A percentile compares a stretch with the other conserved stretches of the same genome.
Evolutionary conservation across 1,140 invertebrate species (phyloP).

Genomic region (Pectinophora gossypiella): DNA sequence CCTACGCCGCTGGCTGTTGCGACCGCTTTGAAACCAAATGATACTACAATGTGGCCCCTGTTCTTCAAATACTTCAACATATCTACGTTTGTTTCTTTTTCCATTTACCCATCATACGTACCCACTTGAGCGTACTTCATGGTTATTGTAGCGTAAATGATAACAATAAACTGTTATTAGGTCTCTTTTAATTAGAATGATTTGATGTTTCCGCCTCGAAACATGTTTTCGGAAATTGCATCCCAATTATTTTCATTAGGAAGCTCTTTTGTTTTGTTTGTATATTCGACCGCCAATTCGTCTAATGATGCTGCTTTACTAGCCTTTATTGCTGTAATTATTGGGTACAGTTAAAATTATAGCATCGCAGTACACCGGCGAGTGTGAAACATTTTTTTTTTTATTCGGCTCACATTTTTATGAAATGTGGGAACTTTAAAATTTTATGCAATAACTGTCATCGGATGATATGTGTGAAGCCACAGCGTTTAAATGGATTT

Average conservation of each 20-base stretch:
- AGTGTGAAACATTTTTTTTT: neutral
- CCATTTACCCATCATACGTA: neutral
- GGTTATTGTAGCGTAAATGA: constrained; percentile 35
- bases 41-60: neutral
- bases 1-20: neutral
- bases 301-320: neutral
- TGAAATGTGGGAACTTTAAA: constrained; percentile 16
- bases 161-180: constrained; percentile 42
- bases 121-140: constrained; percentile 7
- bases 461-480: neutral
- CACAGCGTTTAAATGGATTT: constrained; percentile 11
- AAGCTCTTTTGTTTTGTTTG: constrained; percentile 3
- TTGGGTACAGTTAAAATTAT: neutral
- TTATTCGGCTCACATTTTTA: neutral
- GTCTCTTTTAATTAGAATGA: constrained; percentile 48
- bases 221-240: constrained; percentile 11
- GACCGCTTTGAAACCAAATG: neutral
- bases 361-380: neutral
- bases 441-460: constrained; percentile 8
- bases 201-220: constrained; percentile 47
- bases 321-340: neutral
- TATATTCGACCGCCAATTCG: neutral
- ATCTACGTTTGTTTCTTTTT: neutral
- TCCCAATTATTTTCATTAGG: constrained; percentile 15
- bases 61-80: neutral